phyloP scores from a whole-genome alignment of 1,140 invertebrate genomes.

The Penaeus vannamei region DNA sequence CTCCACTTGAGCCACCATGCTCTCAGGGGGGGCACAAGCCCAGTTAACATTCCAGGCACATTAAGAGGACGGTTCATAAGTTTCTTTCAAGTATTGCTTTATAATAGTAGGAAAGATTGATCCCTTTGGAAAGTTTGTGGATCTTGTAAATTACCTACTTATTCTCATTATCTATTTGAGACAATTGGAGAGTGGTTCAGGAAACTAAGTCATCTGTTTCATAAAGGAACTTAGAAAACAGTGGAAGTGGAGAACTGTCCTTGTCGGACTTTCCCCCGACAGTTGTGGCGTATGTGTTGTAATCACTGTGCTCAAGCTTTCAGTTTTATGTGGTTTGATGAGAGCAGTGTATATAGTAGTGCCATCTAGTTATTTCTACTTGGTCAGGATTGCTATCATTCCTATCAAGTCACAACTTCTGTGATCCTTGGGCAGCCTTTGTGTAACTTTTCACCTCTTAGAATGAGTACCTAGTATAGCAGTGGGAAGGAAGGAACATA shows the following conservation, averaged over 20 bases:
- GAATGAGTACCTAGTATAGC: background rate
- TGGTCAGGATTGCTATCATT: constrained; percentile 52
- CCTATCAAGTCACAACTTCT: constrained; percentile 62
- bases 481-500: constrained; percentile 3
- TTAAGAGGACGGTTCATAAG: constrained; percentile 26
- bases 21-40: constrained; percentile 51
- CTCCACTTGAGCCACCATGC: constrained; percentile 44
- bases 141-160: constrained; percentile 19
- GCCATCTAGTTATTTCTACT: constrained; percentile 57
- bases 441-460: constrained; percentile 44
- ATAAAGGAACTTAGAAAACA: too few species aligned
- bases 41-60: constrained; percentile 48
- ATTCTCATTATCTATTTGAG: background rate
- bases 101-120: background rate
- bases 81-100: background rate
- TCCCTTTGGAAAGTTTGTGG: constrained; percentile 11
- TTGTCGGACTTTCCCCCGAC: too few species aligned
- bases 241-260: too few species aligned
- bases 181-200: too few species aligned
- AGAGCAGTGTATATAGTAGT: constrained; percentile 56
- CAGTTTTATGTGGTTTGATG: constrained; percentile 22
- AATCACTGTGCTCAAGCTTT: constrained; percentile 47
- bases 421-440: constrained; percentile 65
- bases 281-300: too few species aligned
- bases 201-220: too few species aligned